Conservation (phyloP, 2,888 invertebrate species). For the Tortricodes alternella region DNA sequence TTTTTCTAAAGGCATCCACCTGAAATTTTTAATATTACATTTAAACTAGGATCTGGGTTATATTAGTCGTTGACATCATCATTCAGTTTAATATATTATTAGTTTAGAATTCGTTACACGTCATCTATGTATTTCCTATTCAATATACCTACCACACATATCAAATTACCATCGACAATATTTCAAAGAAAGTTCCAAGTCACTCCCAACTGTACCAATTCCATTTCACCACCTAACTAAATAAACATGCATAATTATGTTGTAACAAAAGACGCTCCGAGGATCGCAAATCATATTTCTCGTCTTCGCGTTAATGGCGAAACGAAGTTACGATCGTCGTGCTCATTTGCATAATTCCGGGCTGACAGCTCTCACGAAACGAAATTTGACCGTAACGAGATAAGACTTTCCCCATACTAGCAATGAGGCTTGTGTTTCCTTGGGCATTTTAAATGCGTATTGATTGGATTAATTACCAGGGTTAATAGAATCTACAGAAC, state of each 20-base stretch:
- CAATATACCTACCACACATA: too few relatives aligned
- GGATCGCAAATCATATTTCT: conserved; percentile 50
- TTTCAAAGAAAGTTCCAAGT: neutral
- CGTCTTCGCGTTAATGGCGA: conserved; percentile 49
- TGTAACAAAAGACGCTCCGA: conserved; percentile 36
- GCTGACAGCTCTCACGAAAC: conserved; percentile 23
- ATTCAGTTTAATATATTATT: too few relatives aligned
- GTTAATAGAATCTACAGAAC: too few relatives aligned
- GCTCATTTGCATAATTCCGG: conserved; percentile 28
- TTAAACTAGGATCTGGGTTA: too few relatives aligned
- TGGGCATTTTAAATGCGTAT: too few relatives aligned
- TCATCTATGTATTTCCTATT: too few relatives aligned
- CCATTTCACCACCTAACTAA: conserved; percentile 23
- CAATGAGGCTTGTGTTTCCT: conserved; percentile 11
- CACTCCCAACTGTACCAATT: neutral
- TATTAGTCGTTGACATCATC: too few relatives aligned
- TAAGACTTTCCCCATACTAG: conserved; percentile 16
- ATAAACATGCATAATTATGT: conserved; percentile 24
- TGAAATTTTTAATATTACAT: too few relatives aligned
- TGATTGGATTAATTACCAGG: too few relatives aligned
- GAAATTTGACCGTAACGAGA: conserved; percentile 28
- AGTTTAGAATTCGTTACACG: too few relatives aligned
- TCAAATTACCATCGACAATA: too few relatives aligned
- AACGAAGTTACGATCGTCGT: conserved; percentile 56
- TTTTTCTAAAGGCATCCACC: too few relatives aligned